phyloP scores from a whole-genome alignment of 1,140 invertebrate species.

The Marisa cornuarietis region DNA sequence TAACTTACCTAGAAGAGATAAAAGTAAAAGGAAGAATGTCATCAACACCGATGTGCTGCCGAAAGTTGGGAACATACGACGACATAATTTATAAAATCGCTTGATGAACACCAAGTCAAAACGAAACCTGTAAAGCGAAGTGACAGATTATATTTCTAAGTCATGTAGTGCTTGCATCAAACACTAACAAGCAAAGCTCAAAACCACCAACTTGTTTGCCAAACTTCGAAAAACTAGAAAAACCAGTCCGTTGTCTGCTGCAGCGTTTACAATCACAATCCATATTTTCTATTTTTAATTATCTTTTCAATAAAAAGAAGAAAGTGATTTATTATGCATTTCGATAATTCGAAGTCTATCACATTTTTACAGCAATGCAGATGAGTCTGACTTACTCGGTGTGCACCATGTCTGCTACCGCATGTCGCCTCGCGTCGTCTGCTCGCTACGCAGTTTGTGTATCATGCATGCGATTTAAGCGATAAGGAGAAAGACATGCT shows the following conservation, averaged over 20 bases:
- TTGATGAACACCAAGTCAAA: slow-evolving; percentile 64
- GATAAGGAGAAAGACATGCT: neutral
- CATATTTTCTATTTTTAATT: too few species aligned
- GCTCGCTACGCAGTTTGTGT: neutral
- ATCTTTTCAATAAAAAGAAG: too few species aligned
- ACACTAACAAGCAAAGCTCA: too few species aligned
- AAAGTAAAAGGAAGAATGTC: slow-evolving; percentile 60
- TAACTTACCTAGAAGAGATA: slow-evolving; percentile 62
- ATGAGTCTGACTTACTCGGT: neutral
- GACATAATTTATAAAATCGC: slow-evolving; percentile 59
- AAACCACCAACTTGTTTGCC: too few species aligned
- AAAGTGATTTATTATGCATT: too few species aligned
- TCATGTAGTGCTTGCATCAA: too few species aligned
- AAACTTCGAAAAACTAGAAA: too few species aligned
- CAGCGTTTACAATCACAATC: too few species aligned
- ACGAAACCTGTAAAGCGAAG: slow-evolving; percentile 49
- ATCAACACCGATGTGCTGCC: slow-evolving; percentile 55
- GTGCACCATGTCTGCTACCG: slow-evolving; percentile 7
- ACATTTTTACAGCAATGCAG: too few species aligned
- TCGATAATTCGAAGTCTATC: too few species aligned
- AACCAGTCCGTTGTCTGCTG: too few species aligned
- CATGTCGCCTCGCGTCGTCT: neutral
- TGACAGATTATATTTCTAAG: neutral
- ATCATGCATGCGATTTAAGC: too few species aligned
- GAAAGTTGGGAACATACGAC: slow-evolving; percentile 62